Evolutionary conservation across 2,888 invertebrate species (phyloP), one percentile per base, ranked within the genome.

Genomic region (Caenorhabditis imperialis): DNA sequence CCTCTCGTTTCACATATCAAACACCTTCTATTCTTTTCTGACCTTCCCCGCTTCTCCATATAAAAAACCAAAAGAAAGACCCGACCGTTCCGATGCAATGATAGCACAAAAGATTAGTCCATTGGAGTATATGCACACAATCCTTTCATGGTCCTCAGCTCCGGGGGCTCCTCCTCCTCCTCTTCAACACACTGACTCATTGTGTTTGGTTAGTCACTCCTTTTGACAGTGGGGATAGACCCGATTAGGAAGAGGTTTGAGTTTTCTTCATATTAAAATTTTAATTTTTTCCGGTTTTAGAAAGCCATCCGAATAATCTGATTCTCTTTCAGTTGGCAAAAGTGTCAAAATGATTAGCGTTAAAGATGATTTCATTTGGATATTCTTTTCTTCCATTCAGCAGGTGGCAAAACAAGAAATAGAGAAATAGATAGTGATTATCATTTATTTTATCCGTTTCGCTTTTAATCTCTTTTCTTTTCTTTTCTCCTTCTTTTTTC

Each of bases 321-420:
- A n/a, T n/a, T n/a, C n/a, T n/a, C n/a, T n/a, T n/a, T n/a, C n/a
- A n/a, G n/a, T n/a, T n/a, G n/a, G n/a, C n/a, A 23, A 45, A 57
- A 50, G 40, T 55, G 67, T 67, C 67, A 67, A 48, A 57, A 51
- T 67, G 50, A 67, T 67, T 67, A 67, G 67, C 67, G 57, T 67
- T 67, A 51, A 57, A 51, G 50, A 51, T 67, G 16, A 37, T 18
- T 42, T 4, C 23, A 20, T 7, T 20, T 44, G 10, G 10, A 44
- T 44, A n/a, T n/a, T n/a, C n/a, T 16, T 4, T 22, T 30, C 10
- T 30, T 30, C 30, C 10, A 44, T 10, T 20, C 22, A 45, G 45
- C 55, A 55, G 65, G 57, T 54, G 65, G 33, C 22, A 27, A 48
- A 47, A 12, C 30, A 25, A 48, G 12, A 40, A 62, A 35, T 35